phyloP scores from a whole-genome alignment of 2,888 invertebrate species.

The Lysandra bellargus region DNA sequence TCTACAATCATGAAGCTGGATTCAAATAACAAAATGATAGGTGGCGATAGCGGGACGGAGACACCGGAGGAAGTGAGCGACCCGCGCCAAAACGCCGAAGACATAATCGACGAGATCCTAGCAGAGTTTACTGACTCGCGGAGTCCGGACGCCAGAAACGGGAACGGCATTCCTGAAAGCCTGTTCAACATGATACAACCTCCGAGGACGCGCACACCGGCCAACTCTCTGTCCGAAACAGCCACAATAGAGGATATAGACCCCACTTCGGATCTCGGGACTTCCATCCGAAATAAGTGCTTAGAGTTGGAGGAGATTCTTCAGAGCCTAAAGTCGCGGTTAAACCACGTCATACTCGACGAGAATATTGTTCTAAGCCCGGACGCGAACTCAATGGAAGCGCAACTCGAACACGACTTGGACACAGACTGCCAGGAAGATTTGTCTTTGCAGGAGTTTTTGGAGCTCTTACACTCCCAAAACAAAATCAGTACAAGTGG shows the following conservation, averaged over 20 bases:
- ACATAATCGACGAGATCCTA: conserved; percentile 74
- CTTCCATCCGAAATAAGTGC: conserved; percentile 75
- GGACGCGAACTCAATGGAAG: conserved; percentile 73
- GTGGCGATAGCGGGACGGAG: conserved; percentile 67
- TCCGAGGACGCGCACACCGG: conserved; percentile 70
- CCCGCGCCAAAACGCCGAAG: conserved; percentile 73
- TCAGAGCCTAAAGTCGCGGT: conserved; percentile 72
- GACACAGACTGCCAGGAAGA: conserved; percentile 78
- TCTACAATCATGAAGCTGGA: conserved; percentile 70
- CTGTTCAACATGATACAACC: conserved; percentile 71
- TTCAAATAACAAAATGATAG: conserved; percentile 75
- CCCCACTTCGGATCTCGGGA: conserved; percentile 72
- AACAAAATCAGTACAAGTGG: conserved; percentile 65
- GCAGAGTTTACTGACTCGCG: conserved; percentile 73
- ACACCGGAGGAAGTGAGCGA: conserved; percentile 70
- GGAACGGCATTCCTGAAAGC: conserved; percentile 64
- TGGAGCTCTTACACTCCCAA: conserved; percentile 73
- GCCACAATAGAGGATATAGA: conserved; percentile 74
- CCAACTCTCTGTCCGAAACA: conserved; percentile 71
- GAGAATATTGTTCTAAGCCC: conserved; percentile 76
- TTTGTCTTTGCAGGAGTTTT: conserved; percentile 73
- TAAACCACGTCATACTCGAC: conserved; percentile 75
- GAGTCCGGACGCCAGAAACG: conserved; percentile 60
- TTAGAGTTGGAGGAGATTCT: conserved; percentile 76
- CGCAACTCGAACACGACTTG: conserved; percentile 74